Percentiles rank a stretch among this genome's conserved stretches.
phyloP scores from a whole-genome alignment of 2,888 invertebrate genomes.

The Corbicula japonica region DNA sequence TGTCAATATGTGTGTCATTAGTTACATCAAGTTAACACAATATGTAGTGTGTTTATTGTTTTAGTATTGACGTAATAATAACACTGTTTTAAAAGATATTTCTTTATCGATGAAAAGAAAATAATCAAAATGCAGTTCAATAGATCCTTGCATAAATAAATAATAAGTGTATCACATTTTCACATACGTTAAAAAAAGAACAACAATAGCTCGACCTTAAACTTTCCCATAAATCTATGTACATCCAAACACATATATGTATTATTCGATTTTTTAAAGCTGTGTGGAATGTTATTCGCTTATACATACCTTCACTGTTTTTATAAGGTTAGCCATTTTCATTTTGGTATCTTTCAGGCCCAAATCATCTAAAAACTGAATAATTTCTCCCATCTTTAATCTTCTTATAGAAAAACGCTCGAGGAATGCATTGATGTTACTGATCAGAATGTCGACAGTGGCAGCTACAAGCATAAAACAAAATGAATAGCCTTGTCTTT shows the following conservation, averaged over 20 bases:
- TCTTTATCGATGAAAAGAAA: too few relatives aligned
- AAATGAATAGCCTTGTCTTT: too few relatives aligned
- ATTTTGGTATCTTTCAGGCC: constrained; percentile 67
- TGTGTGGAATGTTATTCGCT: not conserved
- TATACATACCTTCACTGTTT: constrained; percentile 67
- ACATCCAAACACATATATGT: not conserved
- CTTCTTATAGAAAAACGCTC: constrained; percentile 70
- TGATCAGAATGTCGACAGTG: constrained; percentile 24
- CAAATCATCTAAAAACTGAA: constrained; percentile 69
- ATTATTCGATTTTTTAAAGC: not conserved
- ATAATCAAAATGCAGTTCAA: not conserved
- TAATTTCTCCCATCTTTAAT: constrained; percentile 74
- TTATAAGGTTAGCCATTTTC: constrained; percentile 69
- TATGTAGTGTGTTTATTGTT: too few relatives aligned
- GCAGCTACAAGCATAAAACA: constrained; percentile 18
- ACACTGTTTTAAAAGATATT: too few relatives aligned
- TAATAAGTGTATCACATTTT: not conserved
- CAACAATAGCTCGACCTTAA: not conserved
- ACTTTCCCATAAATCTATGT: not conserved
- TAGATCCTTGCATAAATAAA: not conserved
- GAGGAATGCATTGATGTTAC: constrained; percentile 61
- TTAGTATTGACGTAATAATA: too few relatives aligned
- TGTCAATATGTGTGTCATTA: too few relatives aligned
- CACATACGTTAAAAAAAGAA: not conserved
- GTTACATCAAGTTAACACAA: too few relatives aligned